Evolutionary conservation across 2,797 vertebrate genomes (phyloP).

Genomic region (Sebastiscus tertius): DNA sequence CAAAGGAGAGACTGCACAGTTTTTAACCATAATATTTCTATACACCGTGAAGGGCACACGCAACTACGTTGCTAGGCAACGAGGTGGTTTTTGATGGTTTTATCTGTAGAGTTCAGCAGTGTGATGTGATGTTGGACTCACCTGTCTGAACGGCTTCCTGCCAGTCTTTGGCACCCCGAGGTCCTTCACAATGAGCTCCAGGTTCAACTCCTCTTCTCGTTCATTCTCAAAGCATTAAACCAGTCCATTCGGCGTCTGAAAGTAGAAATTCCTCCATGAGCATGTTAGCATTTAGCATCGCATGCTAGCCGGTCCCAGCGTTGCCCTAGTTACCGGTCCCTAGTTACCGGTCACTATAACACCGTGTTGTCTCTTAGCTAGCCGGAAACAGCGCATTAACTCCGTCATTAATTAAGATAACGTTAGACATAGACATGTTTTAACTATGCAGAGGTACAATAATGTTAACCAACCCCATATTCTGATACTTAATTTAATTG

Average conservation of each 20-base stretch:
- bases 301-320: too few species aligned
- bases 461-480: background rate
- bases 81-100: background rate
- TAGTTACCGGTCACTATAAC: too few species aligned
- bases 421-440: rapidly evolving
- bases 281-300: background rate
- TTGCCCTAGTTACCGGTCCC: too few species aligned
- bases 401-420: too few species aligned
- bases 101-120: background rate
- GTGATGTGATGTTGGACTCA: background rate
- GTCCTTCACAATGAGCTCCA: background rate
- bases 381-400: too few species aligned
- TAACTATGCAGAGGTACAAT: too few species aligned
- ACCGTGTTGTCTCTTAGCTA: too few species aligned
- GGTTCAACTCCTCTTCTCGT: too few species aligned
- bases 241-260: too few species aligned
- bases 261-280: background rate
- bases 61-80: background rate
- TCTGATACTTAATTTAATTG: too few species aligned
- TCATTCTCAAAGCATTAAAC: too few species aligned
- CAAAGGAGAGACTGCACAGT: background rate
- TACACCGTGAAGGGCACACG: too few species aligned
- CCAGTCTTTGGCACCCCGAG: background rate
- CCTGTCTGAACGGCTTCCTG: background rate
- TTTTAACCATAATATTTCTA: background rate